Base-by-base conservation (phyloP, 2,888 invertebrate genomes). In the Nemurella pictetii region DNA sequence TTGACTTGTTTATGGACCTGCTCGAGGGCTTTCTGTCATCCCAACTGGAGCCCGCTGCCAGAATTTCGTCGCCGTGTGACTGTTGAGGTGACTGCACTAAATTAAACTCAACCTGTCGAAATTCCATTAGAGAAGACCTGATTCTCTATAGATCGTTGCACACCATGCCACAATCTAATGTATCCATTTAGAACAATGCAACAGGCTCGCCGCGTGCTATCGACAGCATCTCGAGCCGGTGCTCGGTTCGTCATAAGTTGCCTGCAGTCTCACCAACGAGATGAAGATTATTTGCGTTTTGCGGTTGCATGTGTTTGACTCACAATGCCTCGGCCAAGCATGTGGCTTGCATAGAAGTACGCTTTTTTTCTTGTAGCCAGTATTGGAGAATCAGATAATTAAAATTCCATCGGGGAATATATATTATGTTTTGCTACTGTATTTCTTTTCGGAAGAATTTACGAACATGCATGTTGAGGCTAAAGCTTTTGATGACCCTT, bases 31-130 rank as follows among this genome's bases (percentile, higher is more conserved):
- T n/a, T 26, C 80, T 80, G 55, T 82, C 82, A 82, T 55, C 78
- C 30, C n/a, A 26, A 29, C 29, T 78, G 82, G 25, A 75, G 75
- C 30, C 78, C 77, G 35, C 26, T 73, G 72, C 83, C 73, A 83
- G 83, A 83, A 72, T 74, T 83, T 84, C 77, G 84, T 84, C 80
- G 80, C 74, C 84, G 84, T 84, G 84, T 81, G 84, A 84, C 81
- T 84, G 73, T 20, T 5, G 27, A 81, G 84, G 82, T 84, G 84
- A 80, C 81, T 84, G 80, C 74, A 84, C 84, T 84, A 84, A 84
- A 84, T 84, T 82, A 82, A 82, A 72, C 72, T 55, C 72, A 29
- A 82, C 27, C 82, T 82, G 82, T 82, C 82, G 72, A 72, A 72
- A 82, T 82, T 82, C 82, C 82, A 82, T 82, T 82, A 82, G 82